Conservation (phyloP, 2,797 vertebrate species). For the Crotalus adamanteus region DNA sequence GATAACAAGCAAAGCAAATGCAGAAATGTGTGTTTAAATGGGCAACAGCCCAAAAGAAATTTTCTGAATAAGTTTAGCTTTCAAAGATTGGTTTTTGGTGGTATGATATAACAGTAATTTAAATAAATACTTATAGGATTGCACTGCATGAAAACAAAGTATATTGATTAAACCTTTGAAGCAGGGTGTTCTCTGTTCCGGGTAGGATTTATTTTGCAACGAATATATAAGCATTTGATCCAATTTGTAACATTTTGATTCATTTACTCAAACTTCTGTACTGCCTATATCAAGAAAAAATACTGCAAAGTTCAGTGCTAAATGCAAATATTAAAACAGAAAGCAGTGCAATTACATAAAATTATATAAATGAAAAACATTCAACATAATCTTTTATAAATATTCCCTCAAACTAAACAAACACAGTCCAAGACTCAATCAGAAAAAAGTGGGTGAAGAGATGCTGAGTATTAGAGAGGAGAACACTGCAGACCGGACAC, state of each 20-base stretch:
- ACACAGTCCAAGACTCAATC: not conserved
- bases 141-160: slow-evolving; percentile 4
- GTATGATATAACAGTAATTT: slow-evolving; percentile 37
- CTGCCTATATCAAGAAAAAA: not conserved
- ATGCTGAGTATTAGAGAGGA: not conserved
- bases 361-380: not conserved
- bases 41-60: not conserved
- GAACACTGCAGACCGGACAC: not conserved
- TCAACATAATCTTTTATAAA: not conserved
- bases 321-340: not conserved
- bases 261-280: not conserved
- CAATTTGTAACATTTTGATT: not conserved
- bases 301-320: not conserved
- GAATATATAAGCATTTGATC: not conserved
- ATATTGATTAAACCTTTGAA: not conserved
- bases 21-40: not conserved
- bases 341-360: not conserved
- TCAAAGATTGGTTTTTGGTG: not conserved
- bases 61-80: not conserved
- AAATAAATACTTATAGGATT: slow-evolving; percentile 13
- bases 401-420: not conserved
- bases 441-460: not conserved
- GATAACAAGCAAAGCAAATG: not conserved
- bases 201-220: not conserved
- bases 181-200: not conserved